These are phyloP conservation scores for Prionailurus bengalensis DNA, from an alignment of 2,113 vertebrate genomes.

Conservation along the genomic window DNA sequence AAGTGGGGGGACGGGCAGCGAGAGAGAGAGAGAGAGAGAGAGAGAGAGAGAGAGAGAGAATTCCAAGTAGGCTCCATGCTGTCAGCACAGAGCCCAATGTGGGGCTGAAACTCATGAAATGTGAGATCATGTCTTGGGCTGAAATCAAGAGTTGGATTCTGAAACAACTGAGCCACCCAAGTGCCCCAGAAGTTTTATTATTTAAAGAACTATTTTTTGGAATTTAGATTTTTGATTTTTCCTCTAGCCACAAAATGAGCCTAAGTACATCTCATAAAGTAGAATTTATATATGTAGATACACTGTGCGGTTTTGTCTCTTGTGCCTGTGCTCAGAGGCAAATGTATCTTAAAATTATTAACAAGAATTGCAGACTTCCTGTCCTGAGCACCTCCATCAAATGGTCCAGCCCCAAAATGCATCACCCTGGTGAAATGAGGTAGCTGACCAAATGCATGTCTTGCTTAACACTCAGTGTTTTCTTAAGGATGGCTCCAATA, in stretches of 20 bases:
- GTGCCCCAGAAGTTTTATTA: background rate
- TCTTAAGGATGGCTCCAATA: background rate
- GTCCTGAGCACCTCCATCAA: background rate
- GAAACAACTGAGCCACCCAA: too few relatives aligned
- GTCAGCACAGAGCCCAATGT: too few relatives aligned
- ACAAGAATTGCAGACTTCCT: slow-evolving; percentile 55
- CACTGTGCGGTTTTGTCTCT: background rate
- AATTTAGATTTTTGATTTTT: slow-evolving; percentile 64
- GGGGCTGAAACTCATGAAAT: too few relatives aligned
- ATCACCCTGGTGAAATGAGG: slow-evolving; percentile 45
- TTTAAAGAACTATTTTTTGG: slow-evolving; percentile 44
- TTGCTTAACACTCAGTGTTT: background rate
- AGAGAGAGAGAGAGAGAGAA: too few relatives aligned
- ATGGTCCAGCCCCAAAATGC: background rate
- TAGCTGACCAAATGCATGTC: background rate
- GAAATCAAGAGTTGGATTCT: too few relatives aligned
- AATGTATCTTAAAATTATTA: slow-evolving; percentile 65
- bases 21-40: too few relatives aligned
- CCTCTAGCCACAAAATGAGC: background rate
- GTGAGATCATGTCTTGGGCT: too few relatives aligned
- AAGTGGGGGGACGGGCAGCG: too few relatives aligned
- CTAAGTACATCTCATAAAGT: slow-evolving; percentile 62
- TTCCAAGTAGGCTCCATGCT: too few relatives aligned
- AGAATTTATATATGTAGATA: slow-evolving; percentile 49
- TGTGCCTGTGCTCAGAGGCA: background rate